Conservation (phyloP, 37 sponge, comb jelly and placozoan genomes). For the Haliclona indistincta region DNA sequence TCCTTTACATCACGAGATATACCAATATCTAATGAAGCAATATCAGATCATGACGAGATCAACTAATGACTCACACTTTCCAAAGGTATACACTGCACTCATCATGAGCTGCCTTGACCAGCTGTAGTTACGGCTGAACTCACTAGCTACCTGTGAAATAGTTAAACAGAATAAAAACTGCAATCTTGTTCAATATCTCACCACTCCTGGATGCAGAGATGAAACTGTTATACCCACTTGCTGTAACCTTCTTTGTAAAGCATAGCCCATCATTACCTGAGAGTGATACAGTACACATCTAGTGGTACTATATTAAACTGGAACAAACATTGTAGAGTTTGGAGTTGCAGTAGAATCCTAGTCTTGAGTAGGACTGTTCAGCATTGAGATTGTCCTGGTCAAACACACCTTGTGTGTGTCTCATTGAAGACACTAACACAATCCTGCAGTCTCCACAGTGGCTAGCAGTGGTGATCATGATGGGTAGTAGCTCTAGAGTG, state of each 20-base stretch:
- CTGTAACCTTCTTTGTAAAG: constrained; percentile 61
- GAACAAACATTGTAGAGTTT: constrained; percentile 80
- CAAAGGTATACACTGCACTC: neutral
- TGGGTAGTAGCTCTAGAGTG: constrained; percentile 76
- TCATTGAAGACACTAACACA: constrained; percentile 66
- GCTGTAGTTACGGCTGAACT: neutral
- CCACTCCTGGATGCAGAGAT: constrained; percentile 67
- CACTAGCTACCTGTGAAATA: constrained; percentile 1
- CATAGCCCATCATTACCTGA: constrained; percentile 59
- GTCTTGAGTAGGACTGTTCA: constrained; percentile 26
- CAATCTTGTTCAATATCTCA: constrained; percentile 13
- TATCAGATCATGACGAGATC: neutral
- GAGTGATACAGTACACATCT: neutral
- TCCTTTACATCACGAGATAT: constrained; percentile 21
- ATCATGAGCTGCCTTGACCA: neutral
- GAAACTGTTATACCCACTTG: constrained; percentile 64
- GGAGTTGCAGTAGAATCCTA: constrained; percentile 50
- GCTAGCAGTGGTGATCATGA: constrained; percentile 48
- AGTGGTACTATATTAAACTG: neutral
- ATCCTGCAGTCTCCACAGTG: constrained; percentile 59
- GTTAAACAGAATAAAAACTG: neutral
- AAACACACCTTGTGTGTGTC: constrained; percentile 9
- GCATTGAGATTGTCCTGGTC: constrained; percentile 49
- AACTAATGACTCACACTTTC: neutral
- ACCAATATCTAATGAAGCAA: neutral